These are phyloP conservation scores for Paradisaea rubra DNA, from an alignment of 2,113 vertebrate genomes.

Conservation along the genomic window DNA sequence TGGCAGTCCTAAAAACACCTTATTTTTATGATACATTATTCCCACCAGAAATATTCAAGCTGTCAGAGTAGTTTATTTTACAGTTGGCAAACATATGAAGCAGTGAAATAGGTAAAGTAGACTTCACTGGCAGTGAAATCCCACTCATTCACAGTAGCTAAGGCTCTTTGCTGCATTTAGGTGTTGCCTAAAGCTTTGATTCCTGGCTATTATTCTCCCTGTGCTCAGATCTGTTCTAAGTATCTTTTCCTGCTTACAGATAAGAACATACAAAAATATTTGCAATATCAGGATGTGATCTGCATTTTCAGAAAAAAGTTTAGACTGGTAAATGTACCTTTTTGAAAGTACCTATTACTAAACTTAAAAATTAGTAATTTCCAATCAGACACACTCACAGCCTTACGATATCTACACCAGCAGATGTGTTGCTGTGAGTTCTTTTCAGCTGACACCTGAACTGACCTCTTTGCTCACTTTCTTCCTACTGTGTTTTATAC, in stretches of 20 bases:
- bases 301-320: neutral
- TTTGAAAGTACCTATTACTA: neutral
- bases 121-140: neutral
- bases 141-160: neutral
- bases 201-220: neutral
- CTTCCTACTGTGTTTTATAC: neutral
- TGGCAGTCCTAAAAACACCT: neutral
- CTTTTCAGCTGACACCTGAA: neutral
- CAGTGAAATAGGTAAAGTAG: neutral
- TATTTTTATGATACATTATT: neutral
- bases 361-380: neutral
- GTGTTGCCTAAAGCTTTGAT: neutral
- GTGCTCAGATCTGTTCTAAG: neutral
- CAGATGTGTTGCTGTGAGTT: neutral
- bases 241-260: neutral
- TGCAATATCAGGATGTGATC: neutral
- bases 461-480: neutral
- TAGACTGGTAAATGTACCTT: neutral
- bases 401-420: fast-evolving
- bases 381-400: neutral
- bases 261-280: neutral
- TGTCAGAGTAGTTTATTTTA: neutral
- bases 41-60: neutral
- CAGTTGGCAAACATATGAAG: neutral
- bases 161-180: neutral